Percentiles rank a stretch among this genome's conserved stretches.
phyloP scores from a whole-genome alignment of 2,888 invertebrate genomes.

The Luperina testacea region DNA sequence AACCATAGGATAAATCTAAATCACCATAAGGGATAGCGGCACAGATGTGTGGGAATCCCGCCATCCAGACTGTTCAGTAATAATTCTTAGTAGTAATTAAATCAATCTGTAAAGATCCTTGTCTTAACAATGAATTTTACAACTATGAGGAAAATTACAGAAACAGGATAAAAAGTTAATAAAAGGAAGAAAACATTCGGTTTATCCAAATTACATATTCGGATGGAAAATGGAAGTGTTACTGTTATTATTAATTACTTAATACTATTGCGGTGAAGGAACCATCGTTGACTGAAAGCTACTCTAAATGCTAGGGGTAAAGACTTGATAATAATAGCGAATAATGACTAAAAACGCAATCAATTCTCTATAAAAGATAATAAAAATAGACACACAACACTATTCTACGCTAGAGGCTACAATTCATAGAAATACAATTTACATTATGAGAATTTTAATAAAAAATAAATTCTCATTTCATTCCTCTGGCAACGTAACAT shows the following conservation, averaged over 20 bases:
- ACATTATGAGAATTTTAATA: too few relatives aligned
- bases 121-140: constrained; percentile 14
- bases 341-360: not conserved
- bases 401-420: not conserved
- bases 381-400: too few relatives aligned
- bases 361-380: not conserved
- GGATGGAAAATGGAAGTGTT: not conserved
- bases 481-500: not conserved
- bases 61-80: not conserved
- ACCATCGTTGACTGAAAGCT: not conserved
- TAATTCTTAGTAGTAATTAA: constrained; percentile 56
- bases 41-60: constrained; percentile 47
- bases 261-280: not conserved
- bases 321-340: too few relatives aligned
- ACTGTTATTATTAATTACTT: not conserved
- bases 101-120: constrained; percentile 43
- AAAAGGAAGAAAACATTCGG: not conserved
- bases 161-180: not conserved
- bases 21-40: not conserved
- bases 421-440: not conserved
- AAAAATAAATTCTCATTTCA: not conserved
- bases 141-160: constrained; percentile 22
- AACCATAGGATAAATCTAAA: constrained; percentile 25
- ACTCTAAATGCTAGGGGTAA: not conserved
- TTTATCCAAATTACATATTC: not conserved